These are phyloP conservation scores for Epirrita christyi DNA, from an alignment of 2,888 invertebrate genomes.

Conservation along the genomic window DNA sequence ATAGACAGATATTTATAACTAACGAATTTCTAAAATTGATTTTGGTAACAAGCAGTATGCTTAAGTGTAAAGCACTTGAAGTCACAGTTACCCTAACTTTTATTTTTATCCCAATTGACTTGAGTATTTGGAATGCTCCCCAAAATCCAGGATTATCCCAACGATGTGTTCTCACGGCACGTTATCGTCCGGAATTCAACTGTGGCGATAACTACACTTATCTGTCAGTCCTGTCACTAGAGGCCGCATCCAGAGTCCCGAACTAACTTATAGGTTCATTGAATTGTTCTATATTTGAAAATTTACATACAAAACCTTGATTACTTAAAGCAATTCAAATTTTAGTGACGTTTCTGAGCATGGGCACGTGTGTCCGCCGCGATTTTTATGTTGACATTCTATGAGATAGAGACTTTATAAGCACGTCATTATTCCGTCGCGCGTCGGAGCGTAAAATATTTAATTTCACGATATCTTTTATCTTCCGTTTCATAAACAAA, in stretches of 20 bases:
- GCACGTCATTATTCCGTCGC: constrained; percentile 35
- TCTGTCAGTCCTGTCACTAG: constrained; percentile 51
- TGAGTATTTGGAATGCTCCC: constrained; percentile 51
- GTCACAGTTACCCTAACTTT: constrained; percentile 44
- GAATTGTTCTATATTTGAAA: not conserved
- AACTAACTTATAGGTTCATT: not conserved
- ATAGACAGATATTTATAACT: too few relatives aligned
- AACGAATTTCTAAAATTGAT: too few relatives aligned
- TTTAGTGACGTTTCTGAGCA: not conserved
- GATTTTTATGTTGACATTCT: constrained; percentile 56
- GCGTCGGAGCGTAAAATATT: constrained; percentile 34
- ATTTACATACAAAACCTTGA: too few relatives aligned
- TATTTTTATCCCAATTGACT: constrained; percentile 46
- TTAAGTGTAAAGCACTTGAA: constrained; percentile 43
- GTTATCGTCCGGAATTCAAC: constrained; percentile 69
- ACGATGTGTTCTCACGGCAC: constrained; percentile 65
- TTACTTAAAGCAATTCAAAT: too few relatives aligned
- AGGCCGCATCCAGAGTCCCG: not conserved
- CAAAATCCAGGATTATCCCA: constrained; percentile 58
- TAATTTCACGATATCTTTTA: constrained; percentile 38
- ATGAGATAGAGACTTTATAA: constrained; percentile 35
- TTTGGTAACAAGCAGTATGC: not conserved
- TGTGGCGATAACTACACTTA: constrained; percentile 73
- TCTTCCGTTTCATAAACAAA: constrained; percentile 38
- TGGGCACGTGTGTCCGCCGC: constrained; percentile 40